Conservation (phyloP, 2,888 invertebrate species). For the Lochmaea crataegi region DNA sequence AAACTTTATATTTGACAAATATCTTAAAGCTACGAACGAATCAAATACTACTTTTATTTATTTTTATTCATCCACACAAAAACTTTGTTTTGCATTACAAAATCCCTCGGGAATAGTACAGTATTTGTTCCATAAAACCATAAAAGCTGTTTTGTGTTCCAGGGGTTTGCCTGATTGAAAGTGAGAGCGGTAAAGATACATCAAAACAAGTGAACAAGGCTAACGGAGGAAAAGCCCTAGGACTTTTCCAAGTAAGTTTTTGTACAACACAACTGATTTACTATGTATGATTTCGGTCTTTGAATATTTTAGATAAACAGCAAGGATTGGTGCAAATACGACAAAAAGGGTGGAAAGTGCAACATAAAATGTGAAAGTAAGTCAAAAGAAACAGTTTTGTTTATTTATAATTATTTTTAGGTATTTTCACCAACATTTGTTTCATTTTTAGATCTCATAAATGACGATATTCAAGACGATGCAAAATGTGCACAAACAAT, state of each 20-base stretch:
- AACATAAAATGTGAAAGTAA: constrained; percentile 78
- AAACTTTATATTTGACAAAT: too few species aligned
- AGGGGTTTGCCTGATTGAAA: constrained; percentile 79
- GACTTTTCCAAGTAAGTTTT: constrained; percentile 71
- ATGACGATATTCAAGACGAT: constrained; percentile 75
- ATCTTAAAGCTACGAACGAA: too few species aligned
- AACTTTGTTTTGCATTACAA: background rate
- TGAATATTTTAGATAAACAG: constrained; percentile 74
- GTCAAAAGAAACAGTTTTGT: background rate
- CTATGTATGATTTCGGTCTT: constrained; percentile 34
- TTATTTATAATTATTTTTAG: background rate
- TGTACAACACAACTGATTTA: background rate
- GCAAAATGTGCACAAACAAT: constrained; percentile 73
- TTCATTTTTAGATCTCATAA: constrained; percentile 69
- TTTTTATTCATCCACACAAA: too few species aligned
- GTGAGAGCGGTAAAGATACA: constrained; percentile 74
- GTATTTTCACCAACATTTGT: background rate
- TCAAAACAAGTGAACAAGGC: constrained; percentile 70
- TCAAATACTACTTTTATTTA: too few species aligned
- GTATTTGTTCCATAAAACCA: background rate
- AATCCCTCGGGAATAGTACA: background rate
- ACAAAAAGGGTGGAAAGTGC: constrained; percentile 74
- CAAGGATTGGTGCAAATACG: constrained; percentile 76
- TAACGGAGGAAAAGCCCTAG: constrained; percentile 72
- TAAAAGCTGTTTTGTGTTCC: constrained; percentile 42